These are phyloP conservation scores for Tinamus guttatus DNA, from an alignment of 2,113 vertebrate genomes.

Conservation along the genomic window DNA sequence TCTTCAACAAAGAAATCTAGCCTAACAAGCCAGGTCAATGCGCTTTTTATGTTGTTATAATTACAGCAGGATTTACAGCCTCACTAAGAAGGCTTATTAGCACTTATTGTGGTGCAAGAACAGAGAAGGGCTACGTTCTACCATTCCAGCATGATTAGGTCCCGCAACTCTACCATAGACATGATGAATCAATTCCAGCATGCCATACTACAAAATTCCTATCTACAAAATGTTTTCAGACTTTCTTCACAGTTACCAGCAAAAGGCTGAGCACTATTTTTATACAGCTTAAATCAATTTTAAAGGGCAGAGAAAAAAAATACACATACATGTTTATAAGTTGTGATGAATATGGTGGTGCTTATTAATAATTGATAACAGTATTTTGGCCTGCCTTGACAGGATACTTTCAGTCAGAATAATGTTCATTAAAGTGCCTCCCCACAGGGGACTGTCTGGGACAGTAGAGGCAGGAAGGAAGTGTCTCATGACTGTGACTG, in stretches of 20 bases:
- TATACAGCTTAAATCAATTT: constrained; percentile 12
- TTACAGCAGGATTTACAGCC: background rate
- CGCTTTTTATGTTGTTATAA: background rate
- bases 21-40: background rate
- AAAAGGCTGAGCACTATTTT: constrained; percentile 19
- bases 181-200: background rate
- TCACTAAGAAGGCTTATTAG: background rate
- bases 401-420: constrained; percentile 68
- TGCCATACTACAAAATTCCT: background rate
- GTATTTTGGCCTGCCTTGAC: constrained; percentile 56
- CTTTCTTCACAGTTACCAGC: background rate
- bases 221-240: background rate
- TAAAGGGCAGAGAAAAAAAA: background rate
- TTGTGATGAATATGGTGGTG: constrained; percentile 26
- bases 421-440: constrained; percentile 67
- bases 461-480: constrained; percentile 65
- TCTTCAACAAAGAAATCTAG: background rate
- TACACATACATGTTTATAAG: constrained; percentile 30
- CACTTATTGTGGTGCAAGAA: background rate
- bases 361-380: constrained; percentile 71
- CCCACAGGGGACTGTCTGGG: constrained; percentile 70
- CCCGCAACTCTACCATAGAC: background rate
- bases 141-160: background rate
- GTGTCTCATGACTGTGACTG: constrained; percentile 44
- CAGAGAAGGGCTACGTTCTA: background rate